A percentile compares a stretch with the other conserved stretches of the same genome.
Conservation (phyloP, 2,888 invertebrate species). For the Nematopogon swammerdamellus region DNA sequence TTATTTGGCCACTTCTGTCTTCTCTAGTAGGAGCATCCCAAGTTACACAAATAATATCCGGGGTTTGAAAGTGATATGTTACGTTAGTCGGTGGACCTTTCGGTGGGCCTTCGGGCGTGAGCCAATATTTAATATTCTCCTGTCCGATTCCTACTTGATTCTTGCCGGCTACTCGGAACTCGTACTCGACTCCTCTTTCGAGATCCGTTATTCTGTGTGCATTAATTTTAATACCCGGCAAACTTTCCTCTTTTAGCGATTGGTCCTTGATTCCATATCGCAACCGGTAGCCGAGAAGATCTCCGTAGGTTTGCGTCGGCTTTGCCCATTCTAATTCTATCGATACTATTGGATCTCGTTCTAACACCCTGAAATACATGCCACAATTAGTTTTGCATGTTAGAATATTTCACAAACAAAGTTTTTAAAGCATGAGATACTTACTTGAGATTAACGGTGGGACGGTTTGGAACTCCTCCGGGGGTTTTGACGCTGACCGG, state of each 20-base stretch:
- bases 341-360: conserved; percentile 82
- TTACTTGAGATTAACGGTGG: conserved; percentile 77
- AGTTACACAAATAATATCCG: conserved; percentile 85
- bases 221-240: conserved; percentile 65
- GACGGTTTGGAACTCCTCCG: conserved; percentile 87
- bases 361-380: conserved; percentile 64
- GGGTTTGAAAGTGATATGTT: conserved; percentile 84
- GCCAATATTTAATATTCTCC: conserved; percentile 86
- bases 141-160: conserved; percentile 95
- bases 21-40: conserved; percentile 86
- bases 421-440: conserved; percentile 14
- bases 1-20: conserved; percentile 91
- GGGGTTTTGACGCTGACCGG: conserved; percentile 87
- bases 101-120: conserved; percentile 92
- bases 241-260: conserved; percentile 66
- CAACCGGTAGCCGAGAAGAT: conserved; percentile 81
- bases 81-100: conserved; percentile 85
- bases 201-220: conserved; percentile 74
- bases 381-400: conserved; percentile 1
- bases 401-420: conserved; percentile 3
- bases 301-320: conserved; percentile 87
- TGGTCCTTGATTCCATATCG: conserved; percentile 86
- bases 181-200: conserved; percentile 92
- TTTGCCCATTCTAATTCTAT: conserved; percentile 92
- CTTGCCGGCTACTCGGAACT: conserved; percentile 93